Base-by-base conservation (phyloP, 1,140 invertebrate species). In the Ostrea denselamellosa region DNA sequence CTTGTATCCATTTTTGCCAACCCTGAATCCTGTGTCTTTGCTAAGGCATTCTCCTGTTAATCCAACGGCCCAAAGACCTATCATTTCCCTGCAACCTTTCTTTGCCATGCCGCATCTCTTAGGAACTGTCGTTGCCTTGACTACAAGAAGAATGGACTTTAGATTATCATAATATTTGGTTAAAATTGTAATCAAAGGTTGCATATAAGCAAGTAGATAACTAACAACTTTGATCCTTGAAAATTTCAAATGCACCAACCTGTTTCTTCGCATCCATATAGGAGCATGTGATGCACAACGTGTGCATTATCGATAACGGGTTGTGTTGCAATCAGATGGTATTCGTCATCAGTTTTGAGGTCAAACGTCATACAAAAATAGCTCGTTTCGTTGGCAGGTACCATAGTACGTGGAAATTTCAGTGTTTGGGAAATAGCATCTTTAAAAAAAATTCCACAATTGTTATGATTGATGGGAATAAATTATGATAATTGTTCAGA, bases 341-440 rank as follows among this genome's bases (percentile, higher is more conserved):
- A 91, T 82, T 91, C 91, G 0, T 53, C 88, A 83, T 91, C 90
- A 19, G 51, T 68, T 7, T 89, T 89, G 17, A 91, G 68, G 17
- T 91, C 90, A 89, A 93, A 91, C 12, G 90, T 82, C 83, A 91
- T 90, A 87, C 92, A 93, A 25, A 68, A 88, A 85, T 93, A 92
- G 8, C 86, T 92, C 2, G 91, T 93, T 84, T 90, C 91, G 28
- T 28, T 68, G 0, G 86, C n/a, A 17, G 90, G 90, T 12, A 93
- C 90, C 52, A 22, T 14, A 8, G 90, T 91, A 34, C 44, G 68
- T 5, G 90, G 89, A 83, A 92, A 90, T 7, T 88, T 86, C 3
- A 93, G 8, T 4, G 91, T 91, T 44, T 91, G 56, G 56, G 90
- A 92, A 81, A 82, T 86, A 9, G 89, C 77, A 22, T 86, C 91